A percentile compares a stretch with the other conserved stretches of the same genome.
These are phyloP conservation scores for Naso thynnoides DNA, from an alignment of 2,797 vertebrate species.

Conservation along the genomic window DNA sequence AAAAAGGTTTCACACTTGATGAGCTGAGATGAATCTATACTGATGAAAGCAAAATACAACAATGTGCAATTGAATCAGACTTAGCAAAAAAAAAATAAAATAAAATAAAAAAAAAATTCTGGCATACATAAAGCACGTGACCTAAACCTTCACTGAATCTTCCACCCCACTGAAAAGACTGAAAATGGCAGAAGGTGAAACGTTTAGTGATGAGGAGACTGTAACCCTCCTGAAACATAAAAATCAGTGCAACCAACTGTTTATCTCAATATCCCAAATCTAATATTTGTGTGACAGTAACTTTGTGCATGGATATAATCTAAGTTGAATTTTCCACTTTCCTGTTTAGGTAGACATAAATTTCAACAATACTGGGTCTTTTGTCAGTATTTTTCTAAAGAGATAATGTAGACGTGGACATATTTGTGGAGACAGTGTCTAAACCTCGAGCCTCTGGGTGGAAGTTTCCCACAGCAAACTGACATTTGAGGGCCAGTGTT, in stretches of 20 bases:
- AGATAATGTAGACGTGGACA: background rate
- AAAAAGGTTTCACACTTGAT: background rate
- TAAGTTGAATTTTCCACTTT: background rate
- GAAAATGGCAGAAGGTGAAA: background rate
- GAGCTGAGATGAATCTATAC: too few relatives aligned
- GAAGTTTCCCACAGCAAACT: constrained; percentile 8
- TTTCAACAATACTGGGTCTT: background rate
- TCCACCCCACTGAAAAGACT: background rate
- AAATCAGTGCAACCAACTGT: background rate
- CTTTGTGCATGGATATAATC: background rate
- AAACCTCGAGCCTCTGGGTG: constrained; percentile 1
- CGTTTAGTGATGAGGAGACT: background rate
- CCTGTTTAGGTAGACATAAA: background rate
- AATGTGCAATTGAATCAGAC: background rate
- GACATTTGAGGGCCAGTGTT: constrained; percentile 36
- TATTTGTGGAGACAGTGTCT: background rate
- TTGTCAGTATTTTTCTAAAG: background rate
- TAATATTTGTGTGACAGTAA: too few relatives aligned
- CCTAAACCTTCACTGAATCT: background rate
- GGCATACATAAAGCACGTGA: background rate
- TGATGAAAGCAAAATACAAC: too few relatives aligned
- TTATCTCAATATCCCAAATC: background rate
- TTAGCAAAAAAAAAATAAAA: background rate
- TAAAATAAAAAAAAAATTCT: too few relatives aligned
- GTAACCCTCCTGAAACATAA: constrained; percentile 8